Conservation (phyloP, 2,888 invertebrate species). For the Dione vanillae region DNA sequence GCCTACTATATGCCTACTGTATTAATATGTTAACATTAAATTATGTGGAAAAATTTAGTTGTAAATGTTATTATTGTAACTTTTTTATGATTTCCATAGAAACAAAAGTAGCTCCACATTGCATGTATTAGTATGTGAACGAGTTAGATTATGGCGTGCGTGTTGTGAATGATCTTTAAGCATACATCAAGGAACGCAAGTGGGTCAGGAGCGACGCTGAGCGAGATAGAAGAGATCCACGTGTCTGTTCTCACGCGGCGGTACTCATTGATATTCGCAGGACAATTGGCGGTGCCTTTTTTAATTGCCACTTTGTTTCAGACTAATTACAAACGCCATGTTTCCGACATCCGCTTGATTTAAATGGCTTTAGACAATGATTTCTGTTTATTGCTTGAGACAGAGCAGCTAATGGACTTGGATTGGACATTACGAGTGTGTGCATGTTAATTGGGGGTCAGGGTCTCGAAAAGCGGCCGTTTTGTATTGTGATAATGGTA, state of each 20-base stretch:
- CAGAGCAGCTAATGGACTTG: constrained; percentile 26
- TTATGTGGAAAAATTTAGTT: background rate
- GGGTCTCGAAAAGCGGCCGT: background rate
- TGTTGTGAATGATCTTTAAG: constrained; percentile 6
- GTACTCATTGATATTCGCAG: constrained; percentile 42
- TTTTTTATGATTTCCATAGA: background rate
- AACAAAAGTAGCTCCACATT: background rate
- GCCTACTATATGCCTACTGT: background rate
- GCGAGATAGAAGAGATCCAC: constrained; percentile 36
- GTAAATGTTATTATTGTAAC: background rate
- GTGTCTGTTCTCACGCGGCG: constrained; percentile 31
- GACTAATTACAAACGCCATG: constrained; percentile 34
- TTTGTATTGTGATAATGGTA: background rate
- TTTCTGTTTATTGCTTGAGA: constrained; percentile 35
- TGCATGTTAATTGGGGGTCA: constrained; percentile 24
- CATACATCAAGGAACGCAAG: constrained; percentile 5
- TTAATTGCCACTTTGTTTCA: constrained; percentile 48
- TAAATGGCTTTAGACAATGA: constrained; percentile 33
- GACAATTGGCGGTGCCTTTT: constrained; percentile 54
- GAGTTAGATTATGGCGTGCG: background rate
- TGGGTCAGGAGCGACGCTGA: constrained; percentile 30
- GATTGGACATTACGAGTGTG: constrained; percentile 28
- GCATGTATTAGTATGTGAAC: background rate
- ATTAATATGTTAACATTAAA: too few relatives aligned
- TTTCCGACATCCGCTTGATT: constrained; percentile 38